These are phyloP conservation scores for Epinephelus lanceolatus DNA, from an alignment of 2,113 vertebrate genomes.

Conservation along the genomic window DNA sequence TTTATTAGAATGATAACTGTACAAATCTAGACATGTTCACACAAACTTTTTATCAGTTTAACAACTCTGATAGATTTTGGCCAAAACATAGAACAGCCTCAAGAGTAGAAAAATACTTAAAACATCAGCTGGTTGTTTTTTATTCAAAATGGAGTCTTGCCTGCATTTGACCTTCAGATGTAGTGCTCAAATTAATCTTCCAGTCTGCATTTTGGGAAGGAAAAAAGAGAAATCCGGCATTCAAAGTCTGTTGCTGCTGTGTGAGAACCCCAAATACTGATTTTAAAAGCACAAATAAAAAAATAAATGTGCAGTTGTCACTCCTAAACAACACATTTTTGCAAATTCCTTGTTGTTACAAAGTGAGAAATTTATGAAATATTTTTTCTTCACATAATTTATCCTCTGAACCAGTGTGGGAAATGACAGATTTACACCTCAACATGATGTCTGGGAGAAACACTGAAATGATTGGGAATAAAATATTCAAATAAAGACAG, in stretches of 20 bases:
- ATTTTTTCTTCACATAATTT: neutral
- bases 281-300: neutral
- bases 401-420: neutral
- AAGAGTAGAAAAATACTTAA: neutral
- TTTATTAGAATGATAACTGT: neutral
- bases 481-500: no score
- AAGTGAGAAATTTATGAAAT: neutral
- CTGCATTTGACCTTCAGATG: neutral
- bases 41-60: no score
- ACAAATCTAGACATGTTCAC: neutral
- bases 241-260: neutral
- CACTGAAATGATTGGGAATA: no score
- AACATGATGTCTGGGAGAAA: no score
- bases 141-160: neutral
- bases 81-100: neutral
- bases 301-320: neutral
- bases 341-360: neutral
- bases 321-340: neutral
- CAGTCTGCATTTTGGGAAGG: neutral
- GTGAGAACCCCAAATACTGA: neutral
- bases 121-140: neutral
- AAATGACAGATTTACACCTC: neutral
- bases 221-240: neutral
- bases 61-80: neutral
- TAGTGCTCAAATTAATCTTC: neutral